These are phyloP conservation scores for Tupaia tana DNA, from an alignment of 2,113 vertebrate species.

Conservation along the genomic window DNA sequence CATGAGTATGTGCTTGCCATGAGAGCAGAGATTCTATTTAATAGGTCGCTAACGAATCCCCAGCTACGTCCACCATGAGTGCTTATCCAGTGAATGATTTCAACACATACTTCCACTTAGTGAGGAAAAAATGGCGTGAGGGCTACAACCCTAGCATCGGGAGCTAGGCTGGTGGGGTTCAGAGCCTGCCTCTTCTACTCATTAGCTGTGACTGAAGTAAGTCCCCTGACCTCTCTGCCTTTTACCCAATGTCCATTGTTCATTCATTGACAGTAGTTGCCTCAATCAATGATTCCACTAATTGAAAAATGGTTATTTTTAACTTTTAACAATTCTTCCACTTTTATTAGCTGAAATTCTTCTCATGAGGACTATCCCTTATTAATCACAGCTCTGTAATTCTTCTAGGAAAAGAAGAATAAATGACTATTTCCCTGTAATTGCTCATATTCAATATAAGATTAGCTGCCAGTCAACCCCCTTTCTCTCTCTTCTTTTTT, in stretches of 20 bases:
- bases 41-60: accelerated
- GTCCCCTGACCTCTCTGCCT: neutral
- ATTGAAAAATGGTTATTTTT: neutral
- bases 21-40: neutral
- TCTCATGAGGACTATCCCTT: neutral
- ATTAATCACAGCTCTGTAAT: neutral
- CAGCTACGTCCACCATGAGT: neutral
- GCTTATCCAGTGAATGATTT: too few relatives aligned
- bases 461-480: neutral
- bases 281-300: neutral
- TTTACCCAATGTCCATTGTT: neutral
- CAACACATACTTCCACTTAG: neutral
- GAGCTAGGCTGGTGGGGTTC: neutral
- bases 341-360: neutral
- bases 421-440: neutral
- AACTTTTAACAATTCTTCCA: neutral
- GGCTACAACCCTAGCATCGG: too few relatives aligned
- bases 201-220: neutral
- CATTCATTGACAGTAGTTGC: neutral
- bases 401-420: neutral
- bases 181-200: neutral
- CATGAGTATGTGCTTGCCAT: accelerated
- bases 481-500: too few relatives aligned
- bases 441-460: neutral
- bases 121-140: neutral